Evolutionary conservation across 2,888 invertebrate genomes (phyloP), one percentile per base, ranked within the genome.

Genomic region (Parapristionchus giblindavisi): DNA sequence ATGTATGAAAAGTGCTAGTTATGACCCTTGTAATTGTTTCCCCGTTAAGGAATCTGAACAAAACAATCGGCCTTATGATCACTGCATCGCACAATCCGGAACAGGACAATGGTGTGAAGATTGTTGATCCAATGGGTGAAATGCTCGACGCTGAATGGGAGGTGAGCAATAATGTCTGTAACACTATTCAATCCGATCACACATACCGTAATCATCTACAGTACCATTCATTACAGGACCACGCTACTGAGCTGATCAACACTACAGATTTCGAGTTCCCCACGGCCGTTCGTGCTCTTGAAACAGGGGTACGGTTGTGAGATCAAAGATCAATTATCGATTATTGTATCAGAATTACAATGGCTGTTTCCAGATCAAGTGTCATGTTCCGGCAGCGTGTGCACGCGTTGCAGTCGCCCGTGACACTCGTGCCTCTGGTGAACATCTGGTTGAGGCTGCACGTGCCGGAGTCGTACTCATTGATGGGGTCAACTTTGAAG

Each of bases 1-100:
- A n/a, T n/a, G n/a, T n/a, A n/a, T n/a, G n/a, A n/a, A n/a, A n/a
- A n/a, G n/a, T n/a, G n/a, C n/a, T n/a, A n/a, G n/a, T n/a, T n/a
- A n/a, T n/a, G n/a, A n/a, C n/a, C n/a, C n/a, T n/a, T n/a, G n/a
- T n/a, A n/a, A n/a, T n/a, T n/a, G n/a, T n/a, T n/a, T n/a, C n/a
- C n/a, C n/a, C n/a, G n/a, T n/a, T n/a, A 40, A 65, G 63, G 2
- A 65, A 40, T 3, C 17, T 36, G 77, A 77, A 81, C 60, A 78
- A 79, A 75, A 66, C 84, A 8, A 93, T 96, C 86, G 99, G 99
- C 56, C 92, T 97, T n/a, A 97, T 99, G 97, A 94, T 99, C 77
- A 99, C 99, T 0, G 99, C 99, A 0, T 98, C 98, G 0, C 99
- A 99, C 89, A 99, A 99, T 90, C 93, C 96, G 58, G 95, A 93